These are phyloP conservation scores for Epicampocera succincta DNA, from an alignment of 2,888 invertebrate genomes.

Conservation along the genomic window DNA sequence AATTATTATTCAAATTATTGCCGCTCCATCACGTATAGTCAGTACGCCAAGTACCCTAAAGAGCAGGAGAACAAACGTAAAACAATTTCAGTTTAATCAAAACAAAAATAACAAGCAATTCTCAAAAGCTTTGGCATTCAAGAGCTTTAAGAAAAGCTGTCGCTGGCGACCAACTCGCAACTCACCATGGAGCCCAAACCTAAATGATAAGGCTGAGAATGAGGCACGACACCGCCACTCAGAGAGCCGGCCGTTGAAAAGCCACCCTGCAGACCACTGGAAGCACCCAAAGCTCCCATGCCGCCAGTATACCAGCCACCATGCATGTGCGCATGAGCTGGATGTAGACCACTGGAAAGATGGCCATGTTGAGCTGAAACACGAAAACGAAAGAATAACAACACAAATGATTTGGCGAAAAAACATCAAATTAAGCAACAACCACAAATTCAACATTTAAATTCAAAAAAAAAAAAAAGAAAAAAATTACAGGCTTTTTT, in stretches of 20 bases:
- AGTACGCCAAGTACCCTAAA: slow-evolving; percentile 93
- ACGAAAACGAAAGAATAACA: slow-evolving; percentile 37
- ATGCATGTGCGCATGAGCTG: slow-evolving; percentile 85
- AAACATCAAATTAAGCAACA: slow-evolving; percentile 7
- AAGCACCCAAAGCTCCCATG: slow-evolving; percentile 84
- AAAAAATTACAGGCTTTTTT: too few species aligned
- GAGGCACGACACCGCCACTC: slow-evolving; percentile 85
- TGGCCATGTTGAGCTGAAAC: slow-evolving; percentile 85
- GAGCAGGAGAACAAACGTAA: slow-evolving; percentile 27
- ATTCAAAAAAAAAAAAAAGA: too few species aligned
- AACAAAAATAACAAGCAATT: neutral
- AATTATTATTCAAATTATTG: slow-evolving; percentile 82
- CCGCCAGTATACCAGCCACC: slow-evolving; percentile 85
- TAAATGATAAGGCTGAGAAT: slow-evolving; percentile 86
- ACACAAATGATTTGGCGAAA: neutral
- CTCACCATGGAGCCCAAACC: slow-evolving; percentile 87
- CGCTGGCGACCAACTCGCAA: slow-evolving; percentile 31
- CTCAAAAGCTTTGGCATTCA: slow-evolving; percentile 4
- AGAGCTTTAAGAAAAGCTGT: neutral
- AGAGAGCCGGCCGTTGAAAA: slow-evolving; percentile 84
- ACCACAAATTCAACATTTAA: too few species aligned
- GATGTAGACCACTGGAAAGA: slow-evolving; percentile 84
- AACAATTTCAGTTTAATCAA: neutral
- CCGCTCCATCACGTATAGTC: slow-evolving; percentile 94
- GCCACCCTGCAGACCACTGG: slow-evolving; percentile 85